Evolutionary conservation across 2,797 vertebrate species (phyloP).

Genomic region (Tenualosa ilisha): DNA sequence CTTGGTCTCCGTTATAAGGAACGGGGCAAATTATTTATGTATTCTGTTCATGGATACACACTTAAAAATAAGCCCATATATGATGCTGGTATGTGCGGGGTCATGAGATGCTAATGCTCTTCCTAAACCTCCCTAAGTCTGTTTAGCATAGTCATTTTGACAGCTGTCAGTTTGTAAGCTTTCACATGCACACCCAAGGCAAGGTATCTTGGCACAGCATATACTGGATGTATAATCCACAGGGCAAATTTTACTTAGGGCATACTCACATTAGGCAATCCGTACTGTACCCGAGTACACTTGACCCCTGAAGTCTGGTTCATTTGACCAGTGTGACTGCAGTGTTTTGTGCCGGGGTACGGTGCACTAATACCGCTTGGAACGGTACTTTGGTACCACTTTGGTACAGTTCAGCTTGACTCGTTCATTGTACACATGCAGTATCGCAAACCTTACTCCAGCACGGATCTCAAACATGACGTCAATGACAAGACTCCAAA

Average conservation of each 20-base stretch:
- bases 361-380: too few relatives aligned
- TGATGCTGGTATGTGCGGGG: background rate
- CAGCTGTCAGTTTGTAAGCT: slow-evolving; percentile 1
- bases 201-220: background rate
- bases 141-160: background rate
- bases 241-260: too few relatives aligned
- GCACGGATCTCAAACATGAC: too few relatives aligned
- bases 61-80: background rate
- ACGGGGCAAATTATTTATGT: background rate
- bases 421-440: too few relatives aligned
- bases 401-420: background rate
- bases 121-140: background rate
- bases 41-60: background rate
- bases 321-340: too few relatives aligned
- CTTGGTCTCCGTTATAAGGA: background rate
- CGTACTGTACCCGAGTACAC: too few relatives aligned
- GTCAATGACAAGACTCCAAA: too few relatives aligned
- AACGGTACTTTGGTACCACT: too few relatives aligned
- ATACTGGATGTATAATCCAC: background rate
- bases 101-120: background rate
- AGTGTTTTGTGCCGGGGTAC: too few relatives aligned
- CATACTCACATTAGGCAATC: too few relatives aligned
- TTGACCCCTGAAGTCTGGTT: too few relatives aligned
- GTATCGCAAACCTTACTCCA: too few relatives aligned
- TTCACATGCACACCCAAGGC: background rate